A percentile compares a stretch with the other conserved stretches of the same genome.
phyloP scores from a whole-genome alignment of 2,797 vertebrate genomes.

The Erpetoichthys calabaricus region DNA sequence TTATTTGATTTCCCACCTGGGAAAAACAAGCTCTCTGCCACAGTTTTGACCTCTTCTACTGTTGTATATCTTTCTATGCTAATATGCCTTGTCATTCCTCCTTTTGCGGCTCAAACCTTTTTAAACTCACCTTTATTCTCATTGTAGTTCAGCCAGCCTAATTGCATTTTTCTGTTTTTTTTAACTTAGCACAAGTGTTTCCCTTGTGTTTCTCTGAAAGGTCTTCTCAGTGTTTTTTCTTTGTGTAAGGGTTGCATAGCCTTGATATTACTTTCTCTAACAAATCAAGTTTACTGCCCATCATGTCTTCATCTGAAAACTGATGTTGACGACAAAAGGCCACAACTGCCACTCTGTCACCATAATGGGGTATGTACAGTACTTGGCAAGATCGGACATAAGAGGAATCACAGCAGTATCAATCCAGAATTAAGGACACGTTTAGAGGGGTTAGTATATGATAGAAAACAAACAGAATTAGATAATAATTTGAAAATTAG shows the following conservation, averaged over 20 bases:
- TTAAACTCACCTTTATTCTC: slow-evolving; percentile 6
- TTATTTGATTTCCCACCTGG: slow-evolving; percentile 9
- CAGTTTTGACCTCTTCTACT: slow-evolving; percentile 7
- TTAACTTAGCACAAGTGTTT: slow-evolving; percentile 9
- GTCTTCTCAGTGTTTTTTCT: too few relatives aligned
- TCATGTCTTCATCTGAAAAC: background rate
- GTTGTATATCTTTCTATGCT: slow-evolving; percentile 8
- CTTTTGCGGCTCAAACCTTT: slow-evolving; percentile 12
- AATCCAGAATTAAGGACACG: background rate
- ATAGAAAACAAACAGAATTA: too few relatives aligned
- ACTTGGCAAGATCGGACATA: slow-evolving; percentile 13
- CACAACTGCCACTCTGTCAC: slow-evolving; percentile 11
- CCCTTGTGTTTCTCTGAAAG: slow-evolving; percentile 4
- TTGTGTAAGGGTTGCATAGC: too few relatives aligned
- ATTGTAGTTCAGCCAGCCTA: slow-evolving; percentile 14
- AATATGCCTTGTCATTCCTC: slow-evolving; percentile 15
- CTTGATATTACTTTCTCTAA: too few relatives aligned
- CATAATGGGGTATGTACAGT: slow-evolving; percentile 11
- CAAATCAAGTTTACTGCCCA: too few relatives aligned
- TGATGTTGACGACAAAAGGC: slow-evolving; percentile 11
- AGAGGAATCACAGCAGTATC: slow-evolving; percentile 8
- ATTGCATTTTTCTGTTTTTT: slow-evolving; percentile 7
- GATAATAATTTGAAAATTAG: too few relatives aligned
- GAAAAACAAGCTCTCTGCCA: slow-evolving; percentile 13
- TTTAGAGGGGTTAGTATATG: too few relatives aligned